These are phyloP conservation scores for Tenthredo livida DNA, from an alignment of 2,888 invertebrate species.

Conservation along the genomic window DNA sequence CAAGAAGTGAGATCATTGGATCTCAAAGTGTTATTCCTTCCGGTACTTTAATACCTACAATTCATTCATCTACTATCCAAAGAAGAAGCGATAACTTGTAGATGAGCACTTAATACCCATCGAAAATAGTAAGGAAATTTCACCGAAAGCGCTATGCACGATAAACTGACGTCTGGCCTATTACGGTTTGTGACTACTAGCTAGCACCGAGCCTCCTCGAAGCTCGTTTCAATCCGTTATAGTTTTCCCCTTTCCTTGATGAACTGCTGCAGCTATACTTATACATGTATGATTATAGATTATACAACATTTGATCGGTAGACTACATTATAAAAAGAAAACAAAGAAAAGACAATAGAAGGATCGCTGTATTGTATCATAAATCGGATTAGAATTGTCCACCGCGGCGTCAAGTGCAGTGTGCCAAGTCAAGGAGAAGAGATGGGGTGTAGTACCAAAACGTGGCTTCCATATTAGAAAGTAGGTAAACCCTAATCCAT, in stretches of 20 bases:
- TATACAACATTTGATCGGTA: not conserved
- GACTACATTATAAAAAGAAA: not conserved
- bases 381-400: not conserved
- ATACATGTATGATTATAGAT: not conserved
- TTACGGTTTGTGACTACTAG: not conserved
- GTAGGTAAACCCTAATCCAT: slow-evolving; percentile 66
- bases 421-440: not conserved
- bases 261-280: not conserved
- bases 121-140: too few species aligned
- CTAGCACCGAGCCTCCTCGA: not conserved
- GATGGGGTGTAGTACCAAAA: slow-evolving; percentile 75
- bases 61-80: too few species aligned
- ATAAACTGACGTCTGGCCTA: not conserved
- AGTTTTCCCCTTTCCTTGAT: not conserved
- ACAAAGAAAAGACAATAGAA: not conserved
- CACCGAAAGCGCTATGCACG: not conserved
- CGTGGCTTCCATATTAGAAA: slow-evolving; percentile 79
- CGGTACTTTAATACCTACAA: too few species aligned
- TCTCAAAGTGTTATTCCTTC: too few species aligned
- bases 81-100: too few species aligned
- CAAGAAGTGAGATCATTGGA: too few species aligned
- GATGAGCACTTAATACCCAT: too few species aligned
- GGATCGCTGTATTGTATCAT: not conserved
- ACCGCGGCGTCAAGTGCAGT: slow-evolving; percentile 9
- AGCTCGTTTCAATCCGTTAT: not conserved